These are phyloP conservation scores for Tetanocera ferruginea DNA, from an alignment of 2,888 invertebrate genomes.

Conservation along the genomic window DNA sequence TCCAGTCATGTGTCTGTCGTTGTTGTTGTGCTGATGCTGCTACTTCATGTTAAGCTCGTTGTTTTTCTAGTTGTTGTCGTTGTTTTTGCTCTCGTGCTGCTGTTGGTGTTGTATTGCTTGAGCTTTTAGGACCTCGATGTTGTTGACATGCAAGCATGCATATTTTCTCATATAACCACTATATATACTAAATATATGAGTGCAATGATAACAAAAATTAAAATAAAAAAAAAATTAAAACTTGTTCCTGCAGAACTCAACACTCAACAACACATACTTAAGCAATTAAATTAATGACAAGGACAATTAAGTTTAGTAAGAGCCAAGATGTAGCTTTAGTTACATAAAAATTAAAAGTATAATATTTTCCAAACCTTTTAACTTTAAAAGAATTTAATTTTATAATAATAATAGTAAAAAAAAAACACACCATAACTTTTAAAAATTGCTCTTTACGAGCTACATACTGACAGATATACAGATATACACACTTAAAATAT, in stretches of 20 bases:
- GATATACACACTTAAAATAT: not conserved
- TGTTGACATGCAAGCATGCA: not conserved
- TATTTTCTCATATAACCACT: not conserved
- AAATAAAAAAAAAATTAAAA: not conserved
- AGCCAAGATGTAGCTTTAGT: no score
- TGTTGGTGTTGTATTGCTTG: slow-evolving; percentile 5
- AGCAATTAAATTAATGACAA: slow-evolving; percentile 3
- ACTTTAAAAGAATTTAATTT: no score
- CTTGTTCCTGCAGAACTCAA: no score
- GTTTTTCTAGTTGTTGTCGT: slow-evolving; percentile 2
- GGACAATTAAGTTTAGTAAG: slow-evolving; percentile 6
- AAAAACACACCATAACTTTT: no score
- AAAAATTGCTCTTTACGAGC: not conserved
- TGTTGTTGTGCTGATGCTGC: slow-evolving; percentile 6
- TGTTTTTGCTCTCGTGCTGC: not conserved
- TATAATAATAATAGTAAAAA: no score
- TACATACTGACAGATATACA: not conserved
- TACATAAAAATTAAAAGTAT: not conserved
- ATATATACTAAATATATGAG: not conserved
- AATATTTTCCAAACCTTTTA: no score
- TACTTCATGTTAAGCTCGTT: not conserved
- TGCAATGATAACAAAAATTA: not conserved
- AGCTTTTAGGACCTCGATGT: not conserved
- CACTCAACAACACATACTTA: not conserved
- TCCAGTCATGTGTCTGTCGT: slow-evolving; percentile 10